A percentile compares a stretch with the other conserved stretches of the same genome.
Evolutionary conservation across 1,140 invertebrate genomes (phyloP).

Genomic region (Steinernema feltiae): DNA sequence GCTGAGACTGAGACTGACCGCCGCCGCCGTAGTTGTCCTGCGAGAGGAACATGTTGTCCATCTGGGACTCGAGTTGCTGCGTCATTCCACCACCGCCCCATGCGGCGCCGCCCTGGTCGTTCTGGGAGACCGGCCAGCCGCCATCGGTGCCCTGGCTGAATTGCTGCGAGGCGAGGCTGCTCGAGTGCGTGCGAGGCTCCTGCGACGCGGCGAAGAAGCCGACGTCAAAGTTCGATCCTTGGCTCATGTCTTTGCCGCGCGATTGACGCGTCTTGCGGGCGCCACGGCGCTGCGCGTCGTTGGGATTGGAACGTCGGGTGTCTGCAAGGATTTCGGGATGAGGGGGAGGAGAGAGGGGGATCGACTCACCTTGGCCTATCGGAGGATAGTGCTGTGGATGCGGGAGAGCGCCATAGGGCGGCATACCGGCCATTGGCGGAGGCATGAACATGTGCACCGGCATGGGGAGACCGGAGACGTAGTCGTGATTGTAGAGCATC

Average conservation of each 20-base stretch:
- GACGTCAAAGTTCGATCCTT: background rate
- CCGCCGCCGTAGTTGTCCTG: background rate
- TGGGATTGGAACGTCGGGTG: background rate
- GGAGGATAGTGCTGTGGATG: background rate
- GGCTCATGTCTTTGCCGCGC: background rate
- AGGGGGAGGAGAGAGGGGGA: too few species aligned
- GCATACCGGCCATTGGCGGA: background rate
- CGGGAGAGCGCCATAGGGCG: background rate
- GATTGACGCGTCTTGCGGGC: background rate
- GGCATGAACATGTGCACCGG: background rate
- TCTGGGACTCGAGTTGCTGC: background rate
- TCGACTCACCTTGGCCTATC: background rate
- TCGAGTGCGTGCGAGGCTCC: background rate
- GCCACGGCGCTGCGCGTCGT: background rate
- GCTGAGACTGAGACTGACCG: background rate
- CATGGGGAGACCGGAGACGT: background rate
- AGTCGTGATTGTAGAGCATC: background rate
- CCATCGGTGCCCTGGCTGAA: background rate
- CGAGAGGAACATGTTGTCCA: background rate
- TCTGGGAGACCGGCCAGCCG: background rate
- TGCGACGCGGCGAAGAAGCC: slow-evolving; percentile 1
- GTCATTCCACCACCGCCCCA: background rate
- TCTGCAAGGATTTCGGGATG: background rate
- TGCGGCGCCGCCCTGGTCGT: background rate
- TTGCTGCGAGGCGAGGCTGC: background rate